Percentiles rank a stretch among this genome's conserved stretches.
phyloP scores from a whole-genome alignment of 2,797 vertebrate species.

The Myotis myotis region DNA sequence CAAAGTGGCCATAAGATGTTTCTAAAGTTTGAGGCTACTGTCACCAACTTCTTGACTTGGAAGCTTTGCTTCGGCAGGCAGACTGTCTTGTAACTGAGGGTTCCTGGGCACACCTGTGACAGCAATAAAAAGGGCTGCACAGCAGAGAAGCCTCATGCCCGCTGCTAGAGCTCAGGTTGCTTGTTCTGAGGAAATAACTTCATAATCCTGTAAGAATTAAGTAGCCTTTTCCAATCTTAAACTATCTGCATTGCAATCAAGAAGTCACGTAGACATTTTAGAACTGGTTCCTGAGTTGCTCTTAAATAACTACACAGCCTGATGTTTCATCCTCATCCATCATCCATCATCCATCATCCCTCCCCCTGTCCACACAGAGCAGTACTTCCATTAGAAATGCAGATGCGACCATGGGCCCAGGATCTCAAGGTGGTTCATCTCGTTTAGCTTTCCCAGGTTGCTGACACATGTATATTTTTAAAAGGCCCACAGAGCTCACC shows the following conservation, averaged over 20 bases:
- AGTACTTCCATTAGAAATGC: not conserved
- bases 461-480: not conserved
- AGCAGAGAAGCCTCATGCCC: not conserved
- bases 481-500: constrained; percentile 80
- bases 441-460: not conserved
- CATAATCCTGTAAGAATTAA: not conserved
- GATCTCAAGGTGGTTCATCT: not conserved
- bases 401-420: not conserved
- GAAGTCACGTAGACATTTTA: not conserved
- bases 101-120: not conserved
- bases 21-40: not conserved
- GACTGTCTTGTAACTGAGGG: not conserved
- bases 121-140: not conserved
- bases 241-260: not conserved
- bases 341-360: not conserved
- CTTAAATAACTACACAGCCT: not conserved
- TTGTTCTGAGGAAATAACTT: not conserved
- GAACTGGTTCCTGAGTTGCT: not conserved
- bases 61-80: not conserved
- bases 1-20: not conserved
- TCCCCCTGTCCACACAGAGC: not conserved
- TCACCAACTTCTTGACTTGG: not conserved
- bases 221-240: not conserved
- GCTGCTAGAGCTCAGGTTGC: not conserved
- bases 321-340: not conserved